Evolutionary conservation across 2,113 vertebrate species (phyloP).

Genomic region (Anser brachyrhynchus): DNA sequence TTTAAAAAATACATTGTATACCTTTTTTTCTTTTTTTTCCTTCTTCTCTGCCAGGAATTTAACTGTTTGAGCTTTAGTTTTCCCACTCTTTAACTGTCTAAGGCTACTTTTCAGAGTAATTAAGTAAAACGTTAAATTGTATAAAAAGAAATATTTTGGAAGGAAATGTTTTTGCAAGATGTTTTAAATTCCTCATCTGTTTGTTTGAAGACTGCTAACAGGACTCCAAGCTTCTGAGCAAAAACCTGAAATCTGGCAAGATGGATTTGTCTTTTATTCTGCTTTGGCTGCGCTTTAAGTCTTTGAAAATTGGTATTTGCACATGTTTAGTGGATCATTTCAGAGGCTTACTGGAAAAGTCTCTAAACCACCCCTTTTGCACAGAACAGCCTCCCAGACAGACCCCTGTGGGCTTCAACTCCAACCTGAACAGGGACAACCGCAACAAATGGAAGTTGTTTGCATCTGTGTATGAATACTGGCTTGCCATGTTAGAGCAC

Average conservation of each 20-base stretch:
- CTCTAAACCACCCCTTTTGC: not conserved
- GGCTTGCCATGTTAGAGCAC: not conserved
- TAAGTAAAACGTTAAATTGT: not conserved
- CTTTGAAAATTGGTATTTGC: slow-evolving; percentile 5
- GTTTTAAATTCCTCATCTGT: not conserved
- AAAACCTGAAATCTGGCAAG: not conserved
- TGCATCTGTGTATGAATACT: not conserved
- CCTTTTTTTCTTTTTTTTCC: not conserved
- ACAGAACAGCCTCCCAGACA: not conserved
- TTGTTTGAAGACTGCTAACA: not conserved
- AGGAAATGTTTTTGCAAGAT: not conserved
- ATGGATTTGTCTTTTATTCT: not conserved
- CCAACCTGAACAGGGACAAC: not conserved
- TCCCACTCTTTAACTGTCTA: not conserved
- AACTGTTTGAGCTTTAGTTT: not conserved
- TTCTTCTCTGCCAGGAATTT: not conserved
- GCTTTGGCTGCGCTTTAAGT: not conserved
- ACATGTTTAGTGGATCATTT: not conserved
- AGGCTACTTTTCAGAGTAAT: not conserved
- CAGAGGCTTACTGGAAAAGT: slow-evolving; percentile 23
- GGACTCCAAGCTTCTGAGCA: not conserved
- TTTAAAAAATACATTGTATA: not conserved
- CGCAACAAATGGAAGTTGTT: accelerated
- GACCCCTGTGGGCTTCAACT: not conserved
- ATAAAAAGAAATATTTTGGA: not conserved